Base-by-base conservation (phyloP, 2,797 vertebrate genomes). In the Gallinago nigripennis region DNA sequence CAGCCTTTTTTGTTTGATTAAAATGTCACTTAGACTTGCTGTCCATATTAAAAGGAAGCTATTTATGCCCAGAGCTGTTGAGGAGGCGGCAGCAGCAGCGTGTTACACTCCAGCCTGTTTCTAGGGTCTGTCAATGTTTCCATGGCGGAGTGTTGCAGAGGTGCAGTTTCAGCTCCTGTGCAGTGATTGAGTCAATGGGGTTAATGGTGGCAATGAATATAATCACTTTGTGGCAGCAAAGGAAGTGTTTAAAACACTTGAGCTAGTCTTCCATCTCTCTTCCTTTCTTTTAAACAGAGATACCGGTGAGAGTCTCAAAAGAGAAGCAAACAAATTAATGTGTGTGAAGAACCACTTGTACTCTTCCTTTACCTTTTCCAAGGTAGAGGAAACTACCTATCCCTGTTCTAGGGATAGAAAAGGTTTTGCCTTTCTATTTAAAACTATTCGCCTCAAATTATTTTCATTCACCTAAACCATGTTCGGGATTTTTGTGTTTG, bases 11-110 rank as follows among this genome's bases (percentile, higher is more conserved):
- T 91, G 70, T 82, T 95, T 94, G 92, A 97, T 97, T 97, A 96
- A 96, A 97, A 97, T 96, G 96, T 96, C 92, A 87, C 86, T 95
- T 94, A 91, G 84, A 88, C 87, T 95, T 97, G 94, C 95, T 87
- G 91, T 93, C 92, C 84, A 73, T 93, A 96, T 94, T 94, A 95
- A 95, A 97, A 96, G 80, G 96, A 95, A 95, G 86, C 75, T 91
- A 82, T 95, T 94, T 96, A 88, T 78, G 84, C 86, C 88, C 94
- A 94, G 90, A 94, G 92, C 94, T 90, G 90, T n/a, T 96, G 48
- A 13, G 58, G 6, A 94, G 97, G 92, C 96, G 90, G 94, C 61
- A 86, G 94, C 61, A 89, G 86, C 60, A 12, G 58, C 56, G n/a
- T 82, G 92, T 96, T 84, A 92, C 86, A 48, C 91, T 93, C 91